Evolutionary conservation across 2,113 vertebrate species (phyloP), one percentile per base, ranked within the genome.

Genomic region (Falcunculus frontatus): DNA sequence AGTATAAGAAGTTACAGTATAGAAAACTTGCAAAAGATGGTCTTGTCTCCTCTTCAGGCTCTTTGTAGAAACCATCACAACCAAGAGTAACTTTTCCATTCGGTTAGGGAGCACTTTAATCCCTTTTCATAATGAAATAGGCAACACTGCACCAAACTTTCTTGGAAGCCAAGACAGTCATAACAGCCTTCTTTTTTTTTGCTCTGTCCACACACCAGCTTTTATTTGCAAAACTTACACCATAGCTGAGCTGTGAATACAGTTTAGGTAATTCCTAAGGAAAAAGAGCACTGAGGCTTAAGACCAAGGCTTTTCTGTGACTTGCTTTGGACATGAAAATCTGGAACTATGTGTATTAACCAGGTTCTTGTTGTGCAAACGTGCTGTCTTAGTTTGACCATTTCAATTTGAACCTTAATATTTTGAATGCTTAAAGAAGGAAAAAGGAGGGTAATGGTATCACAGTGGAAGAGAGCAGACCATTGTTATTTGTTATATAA

Each of bases 141-240:
- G 3, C 15, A 56, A 11, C 47, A 11, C 16, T 20, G 9, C 50
- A 47, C 32, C 13, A 17, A 85, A 47, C 21, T 52, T 83, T 16
- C 16, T 57, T 47, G 49, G 46, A 87, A 57, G 21, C 21, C 67
- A 72, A 59, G 65, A 23, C 11, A 74, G 29, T 37, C 16, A 56
- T 23, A 72, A 37, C 7, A 69, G 22, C 18, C 13, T 68, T 76
- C 1, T 6, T n/a, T 52, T 30, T 35, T 8, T 35, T 39, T 39
- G 9, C 5, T 5, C 2, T 32, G 13, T 16, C 1, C 0, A 41
- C 33, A 35, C 29, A 25, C 16, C 13, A 14, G 11, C 10, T 72
- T 86, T 41, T 23, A 17, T 59, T 63, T 75, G 41, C 12, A 46
- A 84, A 86, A 86, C 7, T 35, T 63, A 47, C 8, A 50, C 23